phyloP scores from a whole-genome alignment of 2,113 vertebrate genomes.

The Rafetus swinhoei region DNA sequence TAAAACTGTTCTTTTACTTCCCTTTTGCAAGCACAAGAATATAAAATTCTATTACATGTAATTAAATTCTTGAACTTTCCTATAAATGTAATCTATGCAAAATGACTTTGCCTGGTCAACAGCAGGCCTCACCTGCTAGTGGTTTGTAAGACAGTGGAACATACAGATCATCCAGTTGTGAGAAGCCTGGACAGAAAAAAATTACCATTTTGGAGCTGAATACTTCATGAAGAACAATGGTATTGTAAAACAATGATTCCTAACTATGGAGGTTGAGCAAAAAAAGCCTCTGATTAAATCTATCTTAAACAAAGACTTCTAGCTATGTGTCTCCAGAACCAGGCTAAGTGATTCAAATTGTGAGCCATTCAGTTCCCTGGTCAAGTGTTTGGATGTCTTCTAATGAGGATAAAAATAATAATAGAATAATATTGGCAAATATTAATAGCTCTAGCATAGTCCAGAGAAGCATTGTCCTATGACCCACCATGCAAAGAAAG shows the following conservation, averaged over 20 bases:
- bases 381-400: not conserved
- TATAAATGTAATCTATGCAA: no score
- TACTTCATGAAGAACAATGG: not conserved
- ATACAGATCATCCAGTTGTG: not conserved
- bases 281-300: not conserved
- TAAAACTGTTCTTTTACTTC: no score
- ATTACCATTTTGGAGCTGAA: rapidly evolving
- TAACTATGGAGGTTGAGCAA: rapidly evolving
- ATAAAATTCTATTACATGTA: no score
- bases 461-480: not conserved
- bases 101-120: no score
- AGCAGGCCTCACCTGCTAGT: no score
- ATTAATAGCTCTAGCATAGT: not conserved
- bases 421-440: not conserved
- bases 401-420: not conserved
- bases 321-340: no score
- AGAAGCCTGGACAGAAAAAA: not conserved
- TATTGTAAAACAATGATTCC: not conserved
- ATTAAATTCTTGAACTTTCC: no score
- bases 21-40: no score
- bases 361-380: rapidly evolving
- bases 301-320: not conserved
- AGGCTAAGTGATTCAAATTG: not conserved
- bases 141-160: rapidly evolving
- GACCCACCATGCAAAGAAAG: not conserved